Evolutionary conservation across 2,113 vertebrate genomes (phyloP), one percentile per base, ranked within the genome.

Genomic region (Trinectes maculatus): DNA sequence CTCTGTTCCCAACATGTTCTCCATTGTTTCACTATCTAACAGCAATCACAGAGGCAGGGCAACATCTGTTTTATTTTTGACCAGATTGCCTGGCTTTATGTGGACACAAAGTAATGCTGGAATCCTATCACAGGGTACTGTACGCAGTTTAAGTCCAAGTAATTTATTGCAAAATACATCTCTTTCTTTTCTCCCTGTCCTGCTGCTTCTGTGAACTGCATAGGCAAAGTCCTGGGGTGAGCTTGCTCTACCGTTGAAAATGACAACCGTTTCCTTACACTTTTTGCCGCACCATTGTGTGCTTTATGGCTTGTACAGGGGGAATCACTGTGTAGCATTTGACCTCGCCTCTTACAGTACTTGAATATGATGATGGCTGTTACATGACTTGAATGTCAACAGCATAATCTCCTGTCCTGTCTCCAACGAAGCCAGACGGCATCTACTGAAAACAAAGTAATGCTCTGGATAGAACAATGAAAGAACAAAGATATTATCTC

Each of bases 241-340:
- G 88, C 73, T 72, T 79, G 87, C 88, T 93, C 89, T 92, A 89
- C 89, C 82, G 82, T 89, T 79, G 83, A 87, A 84, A 92, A 91
- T 89, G 88, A 82, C 89, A 85, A 82, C 85, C 77, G 90, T 87
- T 92, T 83, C 89, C 74, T 91, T 87, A 92, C 90, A 89, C 87
- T 91, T 92, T 91, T 92, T 92, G 84, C 90, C 85, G 92, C 91
- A 71, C 90, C 92, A 94, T 93, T 93, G 93, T 94, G 89, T 90
- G 86, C 92, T 92, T 92, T 91, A 94, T 94, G 92, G 91, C 71
- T 92, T 92, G 92, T 92, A 71, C 81, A 88, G 79, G 75, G 84
- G 79, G 86, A 89, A 92, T 92, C 92, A 88, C 91, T 89, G 88
- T 92, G 91, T 86, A 89, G 91, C 87, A 77, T 91, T 92, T 94